A percentile compares a stretch with the other conserved stretches of the same genome.
Conservation (phyloP, 2,888 invertebrate species). For the Lissonota sp. region DNA sequence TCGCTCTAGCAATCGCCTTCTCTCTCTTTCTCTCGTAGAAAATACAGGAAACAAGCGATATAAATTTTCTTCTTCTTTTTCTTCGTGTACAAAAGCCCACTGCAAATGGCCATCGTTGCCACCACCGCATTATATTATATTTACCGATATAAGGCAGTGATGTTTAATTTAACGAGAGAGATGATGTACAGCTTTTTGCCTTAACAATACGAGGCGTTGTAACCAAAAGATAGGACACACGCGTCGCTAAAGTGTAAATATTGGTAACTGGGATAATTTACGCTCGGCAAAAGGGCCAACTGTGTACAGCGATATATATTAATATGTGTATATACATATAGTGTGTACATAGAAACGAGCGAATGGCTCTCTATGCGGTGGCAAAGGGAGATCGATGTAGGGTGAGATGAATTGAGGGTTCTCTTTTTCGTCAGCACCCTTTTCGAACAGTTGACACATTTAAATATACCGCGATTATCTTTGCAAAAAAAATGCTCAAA, state of each 20-base stretch:
- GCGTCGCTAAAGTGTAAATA: conserved; percentile 54
- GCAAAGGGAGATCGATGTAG: conserved; percentile 4
- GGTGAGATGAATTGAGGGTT: conserved; percentile 67
- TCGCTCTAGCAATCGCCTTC: conserved; percentile 14
- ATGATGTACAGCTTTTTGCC: conserved; percentile 45
- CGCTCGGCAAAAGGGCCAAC: conserved; percentile 33
- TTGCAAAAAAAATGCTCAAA: too few relatives aligned
- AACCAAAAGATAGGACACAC: conserved; percentile 34
- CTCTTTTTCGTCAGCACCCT: conserved; percentile 11
- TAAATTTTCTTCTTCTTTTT: conserved; percentile 41
- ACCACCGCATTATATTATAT: conserved; percentile 18
- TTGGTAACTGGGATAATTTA: conserved; percentile 54
- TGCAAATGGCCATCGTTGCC: conserved; percentile 37
- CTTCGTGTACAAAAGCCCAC: conserved; percentile 34
- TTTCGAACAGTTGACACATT: background rate
- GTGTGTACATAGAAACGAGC: conserved; percentile 26
- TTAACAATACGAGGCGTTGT: conserved; percentile 39
- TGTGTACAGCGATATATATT: conserved; percentile 14
- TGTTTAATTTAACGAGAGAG: conserved; percentile 56
- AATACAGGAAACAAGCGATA: conserved; percentile 14
- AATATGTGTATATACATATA: conserved; percentile 1
- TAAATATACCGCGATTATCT: background rate
- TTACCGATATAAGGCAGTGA: conserved; percentile 17
- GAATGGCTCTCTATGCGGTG: conserved; percentile 9
- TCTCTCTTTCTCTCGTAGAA: background rate